Evolutionary conservation across 2,113 vertebrate species (phyloP), one percentile per base, ranked within the genome.

Genomic region (Cavia aperea): DNA sequence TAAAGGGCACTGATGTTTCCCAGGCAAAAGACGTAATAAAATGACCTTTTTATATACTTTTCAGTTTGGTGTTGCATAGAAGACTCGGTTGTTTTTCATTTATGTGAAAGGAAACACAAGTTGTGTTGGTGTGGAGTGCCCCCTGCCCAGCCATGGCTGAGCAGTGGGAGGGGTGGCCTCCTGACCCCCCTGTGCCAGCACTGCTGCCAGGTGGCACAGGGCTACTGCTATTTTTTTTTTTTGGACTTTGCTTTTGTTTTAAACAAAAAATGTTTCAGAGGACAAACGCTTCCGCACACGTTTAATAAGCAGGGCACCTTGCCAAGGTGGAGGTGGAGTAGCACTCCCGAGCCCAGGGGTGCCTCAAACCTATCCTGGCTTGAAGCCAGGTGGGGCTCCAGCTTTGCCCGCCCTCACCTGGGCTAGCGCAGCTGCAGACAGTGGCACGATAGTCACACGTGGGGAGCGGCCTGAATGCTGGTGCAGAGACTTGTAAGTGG

Each of bases 1-100:
- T 93, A 92, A 92, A 86, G 93, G 90, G 87, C 90, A 81, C 89
- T 33, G 78, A 66, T 54, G 92, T 18, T 81, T 84, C 56, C 78
- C 81, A 88, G 90, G 79, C 87, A 62, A 60, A 92, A 85, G 78
- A 88, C 89, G 31, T 73, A 97, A 96, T 96, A 96, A 97, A 96
- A 68, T 88, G 84, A 70, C 87, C 83, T 95, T 96, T 94, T 93
- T 96, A 23, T 95, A 96, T 23, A 79, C 19, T 24, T 73, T 26
- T 29, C 81, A 4, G 19, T 94, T 56, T 60, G 46, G 15, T 82
- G 33, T 91, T 92, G 86, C 24, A 4, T 72, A 49, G 75, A 75
- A 88, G 73, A 68, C 5, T n/a, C 21, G 2, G 18, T 31, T 9
- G 1, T 31, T 82, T 81, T 94, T 33, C 77, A 51, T 62, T 46